Percentiles rank a stretch among this genome's conserved stretches.
These are phyloP conservation scores for Acromyrmex charruanus DNA, from an alignment of 1,140 invertebrate genomes.

Conservation along the genomic window DNA sequence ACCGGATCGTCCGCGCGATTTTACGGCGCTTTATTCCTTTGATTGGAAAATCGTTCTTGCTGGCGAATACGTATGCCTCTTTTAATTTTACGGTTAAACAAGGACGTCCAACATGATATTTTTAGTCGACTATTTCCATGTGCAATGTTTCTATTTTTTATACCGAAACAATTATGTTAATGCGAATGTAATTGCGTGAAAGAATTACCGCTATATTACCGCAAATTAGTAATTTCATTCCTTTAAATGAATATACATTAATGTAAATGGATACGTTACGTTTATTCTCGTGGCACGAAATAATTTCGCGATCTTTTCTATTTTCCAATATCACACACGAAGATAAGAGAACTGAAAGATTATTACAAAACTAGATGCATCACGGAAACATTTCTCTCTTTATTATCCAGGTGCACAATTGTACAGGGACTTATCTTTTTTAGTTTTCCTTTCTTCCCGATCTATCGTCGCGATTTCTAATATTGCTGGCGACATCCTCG, in stretches of 20 bases:
- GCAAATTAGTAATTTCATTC: slow-evolving; percentile 18
- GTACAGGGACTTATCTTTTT: not conserved
- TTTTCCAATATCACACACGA: not conserved
- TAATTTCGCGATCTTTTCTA: slow-evolving; percentile 14
- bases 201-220: slow-evolving; percentile 20
- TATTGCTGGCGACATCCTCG: slow-evolving; percentile 20
- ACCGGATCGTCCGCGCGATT: slow-evolving; percentile 63
- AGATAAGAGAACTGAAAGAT: not conserved
- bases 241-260: slow-evolving; percentile 41
- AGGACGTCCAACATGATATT: slow-evolving; percentile 12
- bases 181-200: not conserved
- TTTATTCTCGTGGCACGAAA: slow-evolving; percentile 9
- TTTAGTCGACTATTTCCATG: not conserved
- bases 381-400: not conserved
- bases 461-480: slow-evolving; percentile 38
- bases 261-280: slow-evolving; percentile 6
- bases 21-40: slow-evolving; percentile 62
- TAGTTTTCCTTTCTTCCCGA: not conserved
- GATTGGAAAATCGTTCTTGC: slow-evolving; percentile 13
- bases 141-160: slow-evolving; percentile 1
- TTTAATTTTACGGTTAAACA: slow-evolving; percentile 59
- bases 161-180: not conserved
- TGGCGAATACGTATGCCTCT: not conserved
- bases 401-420: slow-evolving; percentile 6
- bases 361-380: not conserved